Percentiles rank a stretch among this genome's conserved stretches.
phyloP scores from a whole-genome alignment of 2,113 vertebrate genomes.

The Vanacampus margaritifer region DNA sequence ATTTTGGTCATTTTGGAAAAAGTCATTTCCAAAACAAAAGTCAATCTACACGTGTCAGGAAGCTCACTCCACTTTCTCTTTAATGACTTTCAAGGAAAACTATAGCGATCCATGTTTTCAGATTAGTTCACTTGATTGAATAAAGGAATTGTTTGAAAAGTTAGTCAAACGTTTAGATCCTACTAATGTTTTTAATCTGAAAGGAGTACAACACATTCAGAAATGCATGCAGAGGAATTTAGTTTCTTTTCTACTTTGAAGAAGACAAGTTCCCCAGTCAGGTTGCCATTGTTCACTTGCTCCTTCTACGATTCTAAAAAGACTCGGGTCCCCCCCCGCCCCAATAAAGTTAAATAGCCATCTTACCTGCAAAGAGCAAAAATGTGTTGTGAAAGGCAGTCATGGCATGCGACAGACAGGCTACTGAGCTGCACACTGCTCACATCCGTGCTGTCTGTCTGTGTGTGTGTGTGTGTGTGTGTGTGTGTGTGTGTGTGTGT shows the following conservation, averaged over 20 bases:
- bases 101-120: neutral
- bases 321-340: neutral
- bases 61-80: neutral
- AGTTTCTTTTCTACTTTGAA: neutral
- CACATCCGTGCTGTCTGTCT: constrained; percentile 26
- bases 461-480: constrained; percentile 14
- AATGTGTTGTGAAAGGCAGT: constrained; percentile 48
- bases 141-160: neutral
- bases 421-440: constrained; percentile 17
- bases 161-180: neutral
- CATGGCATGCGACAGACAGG: constrained; percentile 50
- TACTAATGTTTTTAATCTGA: neutral
- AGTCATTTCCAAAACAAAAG: neutral
- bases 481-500: constrained; percentile 20
- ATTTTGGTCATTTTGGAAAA: neutral
- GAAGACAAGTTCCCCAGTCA: neutral
- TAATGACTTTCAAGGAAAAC: neutral
- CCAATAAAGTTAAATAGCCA: constrained; percentile 6
- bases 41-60: neutral
- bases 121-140: neutral
- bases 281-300: neutral
- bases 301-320: neutral
- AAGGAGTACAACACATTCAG: neutral
- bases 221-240: neutral
- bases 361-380: constrained; percentile 69